phyloP scores from a whole-genome alignment of 2,113 vertebrate species.

The Epinephelus fuscoguttatus region DNA sequence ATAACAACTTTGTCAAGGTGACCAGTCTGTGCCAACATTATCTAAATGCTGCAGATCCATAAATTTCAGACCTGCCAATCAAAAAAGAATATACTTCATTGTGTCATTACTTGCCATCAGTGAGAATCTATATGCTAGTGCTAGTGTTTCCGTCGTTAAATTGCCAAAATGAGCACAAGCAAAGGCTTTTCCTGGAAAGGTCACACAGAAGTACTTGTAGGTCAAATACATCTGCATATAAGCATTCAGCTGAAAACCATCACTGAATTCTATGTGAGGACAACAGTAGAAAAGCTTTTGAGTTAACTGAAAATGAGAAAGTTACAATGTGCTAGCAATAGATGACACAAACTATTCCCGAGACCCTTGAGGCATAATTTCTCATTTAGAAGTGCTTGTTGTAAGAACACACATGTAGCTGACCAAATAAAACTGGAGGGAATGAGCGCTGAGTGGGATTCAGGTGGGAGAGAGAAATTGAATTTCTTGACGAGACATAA shows the following conservation, averaged over 20 bases:
- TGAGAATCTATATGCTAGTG: constrained; percentile 2
- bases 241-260: background rate
- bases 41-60: background rate
- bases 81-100: background rate
- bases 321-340: background rate
- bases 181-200: background rate
- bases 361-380: background rate
- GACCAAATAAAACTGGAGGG: background rate
- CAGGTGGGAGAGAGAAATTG: background rate
- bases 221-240: constrained; percentile 9
- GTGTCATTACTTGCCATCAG: background rate
- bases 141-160: constrained; percentile 15
- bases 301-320: background rate
- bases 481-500: background rate
- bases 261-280: background rate
- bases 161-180: background rate
- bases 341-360: background rate
- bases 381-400: background rate
- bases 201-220: background rate
- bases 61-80: background rate
- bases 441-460: background rate
- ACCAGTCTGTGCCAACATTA: background rate
- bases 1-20: background rate
- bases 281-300: background rate
- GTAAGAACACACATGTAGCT: too few species aligned